Base-by-base conservation (phyloP, 1,140 invertebrate genomes). In the Danaus melanippus region DNA sequence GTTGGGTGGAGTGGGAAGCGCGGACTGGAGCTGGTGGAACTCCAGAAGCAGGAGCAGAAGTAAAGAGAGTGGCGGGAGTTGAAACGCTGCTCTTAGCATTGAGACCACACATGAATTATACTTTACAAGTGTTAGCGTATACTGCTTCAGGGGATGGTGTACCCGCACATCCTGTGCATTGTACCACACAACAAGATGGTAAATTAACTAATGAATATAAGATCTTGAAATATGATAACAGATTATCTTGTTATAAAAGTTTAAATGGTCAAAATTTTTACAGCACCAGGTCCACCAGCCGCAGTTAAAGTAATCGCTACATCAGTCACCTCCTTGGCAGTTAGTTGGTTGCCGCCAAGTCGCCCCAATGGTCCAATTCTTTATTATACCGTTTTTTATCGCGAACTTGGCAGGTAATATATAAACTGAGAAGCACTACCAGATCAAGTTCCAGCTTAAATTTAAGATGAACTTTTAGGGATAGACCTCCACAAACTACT, bases 131-230 rank as follows among this genome's bases (percentile, higher is more conserved):
- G 0, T 76, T 95, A 60, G 95, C 95, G 9, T 96, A 92, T 67
- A 97, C 95, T 0, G 89, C 92, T 9, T 92, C 92, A 1, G 96
- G 96, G 0, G 95, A 96, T 69, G 96, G 96, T 1, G 89, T 93
- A 7, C 88, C 93, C 50, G 95, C 94, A 68, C 79, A 86, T 51
- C 90, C 94, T 41, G 89, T 96, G 66, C 93, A 91, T 83, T 95
- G 95, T 69, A 90, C 89, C 21, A 97, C 95, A 1, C 92, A 94
- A 61, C 93, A 96, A 85, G 93, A 96, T 82, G 89, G 92, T 93
- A 15, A 55, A 32, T 32, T 32, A 32, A 32, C 21, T 32, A 32
- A 32, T 7, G 21, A 32, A 32, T 5, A 32, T 32, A 5, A 32
- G 21, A 32, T 32, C 21, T 3, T 32, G 21, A 32, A 32, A 32